These are phyloP conservation scores for Eretmochelys imbricata DNA, from an alignment of 2,113 vertebrate species.

Conservation along the genomic window DNA sequence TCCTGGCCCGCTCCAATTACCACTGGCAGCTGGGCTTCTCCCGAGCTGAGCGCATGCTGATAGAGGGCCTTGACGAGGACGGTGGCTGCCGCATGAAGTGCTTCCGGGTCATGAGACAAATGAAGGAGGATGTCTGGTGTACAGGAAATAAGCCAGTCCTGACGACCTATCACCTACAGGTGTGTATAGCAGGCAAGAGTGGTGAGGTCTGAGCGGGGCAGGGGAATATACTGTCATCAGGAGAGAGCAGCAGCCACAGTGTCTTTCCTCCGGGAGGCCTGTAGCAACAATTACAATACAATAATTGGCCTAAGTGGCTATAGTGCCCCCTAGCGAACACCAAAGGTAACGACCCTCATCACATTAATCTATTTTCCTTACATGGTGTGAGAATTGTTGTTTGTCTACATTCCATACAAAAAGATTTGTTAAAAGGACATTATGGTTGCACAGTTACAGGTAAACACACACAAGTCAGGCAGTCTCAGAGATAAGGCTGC, in stretches of 20 bases:
- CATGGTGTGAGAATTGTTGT: neutral
- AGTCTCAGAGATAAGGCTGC: neutral
- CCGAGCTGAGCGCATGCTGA: conserved; percentile 82
- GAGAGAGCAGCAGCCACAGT: neutral
- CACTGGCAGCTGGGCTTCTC: conserved; percentile 89
- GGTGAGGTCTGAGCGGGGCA: too few species aligned
- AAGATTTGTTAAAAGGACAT: neutral
- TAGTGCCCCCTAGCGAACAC: neutral
- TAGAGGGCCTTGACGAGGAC: conserved; percentile 85
- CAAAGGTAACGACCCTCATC: neutral
- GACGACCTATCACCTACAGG: conserved; percentile 87
- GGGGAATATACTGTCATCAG: neutral
- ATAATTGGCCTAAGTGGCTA: neutral
- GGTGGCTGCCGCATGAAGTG: conserved; percentile 86
- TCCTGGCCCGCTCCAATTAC: conserved; percentile 84
- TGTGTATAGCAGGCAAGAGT: neutral
- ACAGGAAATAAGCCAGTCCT: conserved; percentile 82
- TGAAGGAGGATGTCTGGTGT: conserved; percentile 89
- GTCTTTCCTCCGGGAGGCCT: neutral
- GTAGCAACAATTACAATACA: neutral
- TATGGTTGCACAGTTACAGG: neutral
- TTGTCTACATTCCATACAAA: neutral
- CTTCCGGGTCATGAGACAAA: conserved; percentile 82
- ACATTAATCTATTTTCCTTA: neutral
- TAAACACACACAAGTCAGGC: neutral